Evolutionary conservation across 2,797 vertebrate genomes (phyloP).

Genomic region (Sorex maritimensis): DNA sequence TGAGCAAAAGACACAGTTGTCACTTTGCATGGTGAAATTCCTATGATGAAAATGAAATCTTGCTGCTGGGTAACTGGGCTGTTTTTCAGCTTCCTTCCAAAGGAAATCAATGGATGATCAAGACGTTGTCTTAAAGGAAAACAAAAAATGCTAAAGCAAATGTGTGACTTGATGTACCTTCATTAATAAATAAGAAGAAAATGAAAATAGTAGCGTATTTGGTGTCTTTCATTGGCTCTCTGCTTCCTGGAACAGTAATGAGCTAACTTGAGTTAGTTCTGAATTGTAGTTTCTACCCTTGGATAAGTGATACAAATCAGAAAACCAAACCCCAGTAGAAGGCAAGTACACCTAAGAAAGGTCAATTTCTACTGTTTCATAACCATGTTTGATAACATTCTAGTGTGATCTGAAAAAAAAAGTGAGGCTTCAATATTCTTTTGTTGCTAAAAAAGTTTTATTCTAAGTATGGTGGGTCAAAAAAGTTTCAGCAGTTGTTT

Average conservation of each 20-base stretch:
- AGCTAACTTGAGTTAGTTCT: not conserved
- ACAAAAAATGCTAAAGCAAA: slow-evolving; percentile 49
- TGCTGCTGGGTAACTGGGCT: slow-evolving; percentile 2
- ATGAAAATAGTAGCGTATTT: not conserved
- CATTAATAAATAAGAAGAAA: slow-evolving; percentile 46
- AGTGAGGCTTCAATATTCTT: not conserved
- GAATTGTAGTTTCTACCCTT: not conserved
- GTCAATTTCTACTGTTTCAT: not conserved
- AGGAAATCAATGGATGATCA: slow-evolving; percentile 39
- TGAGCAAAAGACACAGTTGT: slow-evolving; percentile 68
- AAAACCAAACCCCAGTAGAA: not conserved
- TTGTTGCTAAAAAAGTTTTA: not conserved
- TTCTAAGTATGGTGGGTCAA: slow-evolving; percentile 10
- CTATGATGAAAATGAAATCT: slow-evolving; percentile 61
- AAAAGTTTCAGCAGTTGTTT: slow-evolving; percentile 23
- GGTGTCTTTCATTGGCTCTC: not conserved
- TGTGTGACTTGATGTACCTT: not conserved
- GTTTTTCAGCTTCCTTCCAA: slow-evolving; percentile 24
- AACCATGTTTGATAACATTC: not conserved
- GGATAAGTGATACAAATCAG: not conserved
- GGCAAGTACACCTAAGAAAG: not conserved
- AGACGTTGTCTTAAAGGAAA: slow-evolving; percentile 52
- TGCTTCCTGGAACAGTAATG: not conserved
- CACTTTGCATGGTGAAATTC: slow-evolving; percentile 62
- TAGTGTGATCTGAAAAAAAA: not conserved